Evolutionary conservation across 2,888 invertebrate genomes (phyloP).

Genomic region (Pediacus dermestoides): DNA sequence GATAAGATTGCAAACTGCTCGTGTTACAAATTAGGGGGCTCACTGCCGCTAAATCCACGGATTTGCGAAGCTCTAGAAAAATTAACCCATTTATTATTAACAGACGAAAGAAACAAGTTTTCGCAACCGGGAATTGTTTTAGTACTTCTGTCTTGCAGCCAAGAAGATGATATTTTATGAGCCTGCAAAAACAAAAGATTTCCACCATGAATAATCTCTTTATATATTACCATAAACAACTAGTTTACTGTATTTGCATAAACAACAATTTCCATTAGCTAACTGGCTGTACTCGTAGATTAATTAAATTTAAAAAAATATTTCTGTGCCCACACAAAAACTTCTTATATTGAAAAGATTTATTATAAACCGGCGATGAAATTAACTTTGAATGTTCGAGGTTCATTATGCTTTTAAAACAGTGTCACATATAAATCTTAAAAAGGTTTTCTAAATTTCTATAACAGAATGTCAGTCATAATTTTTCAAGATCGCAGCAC

Average conservation of each 20-base stretch:
- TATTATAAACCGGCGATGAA: too few relatives aligned
- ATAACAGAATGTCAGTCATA: too few relatives aligned
- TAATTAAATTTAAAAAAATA: too few relatives aligned
- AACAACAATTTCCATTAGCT: conserved; percentile 32
- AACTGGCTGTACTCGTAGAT: too few relatives aligned
- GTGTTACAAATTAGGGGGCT: conserved; percentile 47
- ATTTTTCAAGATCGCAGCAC: too few relatives aligned
- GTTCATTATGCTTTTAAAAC: too few relatives aligned
- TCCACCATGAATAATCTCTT: conserved; percentile 41
- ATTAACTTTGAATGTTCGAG: too few relatives aligned
- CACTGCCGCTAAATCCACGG: conserved; percentile 39
- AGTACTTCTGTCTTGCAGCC: conserved; percentile 33
- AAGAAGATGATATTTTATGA: conserved; percentile 39
- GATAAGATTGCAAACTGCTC: conserved; percentile 43
- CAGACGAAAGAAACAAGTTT: conserved; percentile 42
- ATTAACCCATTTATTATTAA: conserved; percentile 51
- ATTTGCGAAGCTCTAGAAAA: conserved; percentile 48
- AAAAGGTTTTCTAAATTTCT: too few relatives aligned
- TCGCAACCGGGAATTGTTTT: conserved; percentile 43
- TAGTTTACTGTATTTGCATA: conserved; percentile 35
- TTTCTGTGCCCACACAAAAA: too few relatives aligned
- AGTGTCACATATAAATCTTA: too few relatives aligned
- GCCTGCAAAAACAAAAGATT: conserved; percentile 32
- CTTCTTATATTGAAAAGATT: too few relatives aligned
- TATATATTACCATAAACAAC: conserved; percentile 39